Conservation (phyloP, 64 coral and sea anemone genomes). For the Acropora tenuis region DNA sequence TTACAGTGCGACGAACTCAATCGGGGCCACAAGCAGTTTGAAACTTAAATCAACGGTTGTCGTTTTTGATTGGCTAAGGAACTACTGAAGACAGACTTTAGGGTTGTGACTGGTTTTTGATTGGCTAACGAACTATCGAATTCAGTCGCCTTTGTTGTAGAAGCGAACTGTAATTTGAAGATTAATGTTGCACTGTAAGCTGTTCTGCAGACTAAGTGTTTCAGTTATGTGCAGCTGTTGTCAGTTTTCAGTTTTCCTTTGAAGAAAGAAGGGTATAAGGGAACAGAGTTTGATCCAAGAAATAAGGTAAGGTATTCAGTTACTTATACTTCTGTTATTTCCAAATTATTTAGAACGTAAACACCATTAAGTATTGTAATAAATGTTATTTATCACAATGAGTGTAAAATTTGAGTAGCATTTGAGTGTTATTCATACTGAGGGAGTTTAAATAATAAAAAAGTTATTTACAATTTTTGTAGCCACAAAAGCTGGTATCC, state of each 20-base stretch:
- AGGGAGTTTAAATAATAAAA: neutral
- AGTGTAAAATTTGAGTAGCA: too few species aligned
- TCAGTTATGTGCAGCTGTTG: conserved; percentile 51
- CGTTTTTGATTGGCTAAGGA: conserved; percentile 5
- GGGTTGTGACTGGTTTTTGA: neutral
- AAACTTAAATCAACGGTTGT: neutral
- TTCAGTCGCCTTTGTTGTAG: neutral
- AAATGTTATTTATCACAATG: too few species aligned
- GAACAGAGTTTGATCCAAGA: conserved; percentile 29
- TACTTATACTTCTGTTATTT: neutral
- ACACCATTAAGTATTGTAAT: too few species aligned
- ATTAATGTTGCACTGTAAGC: neutral
- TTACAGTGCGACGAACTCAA: conserved; percentile 5
- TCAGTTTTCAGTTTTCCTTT: conserved; percentile 27
- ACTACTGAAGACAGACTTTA: neutral
- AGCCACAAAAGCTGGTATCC: neutral
- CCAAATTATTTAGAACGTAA: neutral
- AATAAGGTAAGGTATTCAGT: neutral
- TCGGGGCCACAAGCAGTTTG: neutral
- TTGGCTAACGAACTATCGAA: conserved; percentile 10
- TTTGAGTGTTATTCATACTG: neutral
- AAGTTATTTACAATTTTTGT: neutral
- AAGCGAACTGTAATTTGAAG: neutral
- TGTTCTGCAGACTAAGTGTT: neutral
- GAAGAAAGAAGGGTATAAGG: conserved; percentile 35